Evolutionary conservation across 2,888 invertebrate species (phyloP).

Genomic region (Megamerina dolium): DNA sequence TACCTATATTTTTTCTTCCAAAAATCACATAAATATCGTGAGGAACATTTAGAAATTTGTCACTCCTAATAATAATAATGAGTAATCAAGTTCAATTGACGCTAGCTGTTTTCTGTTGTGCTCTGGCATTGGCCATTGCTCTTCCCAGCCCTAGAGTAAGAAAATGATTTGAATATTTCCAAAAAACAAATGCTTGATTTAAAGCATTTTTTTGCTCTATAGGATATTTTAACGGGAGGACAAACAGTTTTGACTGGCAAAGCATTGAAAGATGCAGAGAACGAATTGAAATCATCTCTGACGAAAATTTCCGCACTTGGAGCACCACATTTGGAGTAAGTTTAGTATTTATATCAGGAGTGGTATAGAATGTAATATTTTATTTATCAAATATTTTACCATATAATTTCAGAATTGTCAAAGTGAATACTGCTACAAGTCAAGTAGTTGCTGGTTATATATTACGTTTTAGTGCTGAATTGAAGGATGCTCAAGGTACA

Average conservation of each 20-base stretch:
- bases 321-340: background rate
- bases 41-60: too few relatives aligned
- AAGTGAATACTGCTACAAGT: conserved; percentile 21
- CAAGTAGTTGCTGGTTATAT: conserved; percentile 25
- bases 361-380: background rate
- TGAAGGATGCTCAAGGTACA: conserved; percentile 15
- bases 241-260: background rate
- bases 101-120: too few relatives aligned
- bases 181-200: too few relatives aligned
- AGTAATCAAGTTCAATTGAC: too few relatives aligned
- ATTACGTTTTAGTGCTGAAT: conserved; percentile 19
- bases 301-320: background rate
- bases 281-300: background rate
- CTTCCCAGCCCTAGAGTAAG: too few relatives aligned
- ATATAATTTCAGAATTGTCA: conserved; percentile 19
- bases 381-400: background rate
- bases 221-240: too few relatives aligned
- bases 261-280: background rate
- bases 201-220: too few relatives aligned
- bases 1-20: too few relatives aligned
- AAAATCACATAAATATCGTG: too few relatives aligned
- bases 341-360: background rate
- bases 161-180: too few relatives aligned
- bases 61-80: too few relatives aligned
- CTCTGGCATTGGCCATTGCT: too few relatives aligned